Conservation (phyloP, 2,113 vertebrate species). For the Ptychochromis oligacanthus region DNA sequence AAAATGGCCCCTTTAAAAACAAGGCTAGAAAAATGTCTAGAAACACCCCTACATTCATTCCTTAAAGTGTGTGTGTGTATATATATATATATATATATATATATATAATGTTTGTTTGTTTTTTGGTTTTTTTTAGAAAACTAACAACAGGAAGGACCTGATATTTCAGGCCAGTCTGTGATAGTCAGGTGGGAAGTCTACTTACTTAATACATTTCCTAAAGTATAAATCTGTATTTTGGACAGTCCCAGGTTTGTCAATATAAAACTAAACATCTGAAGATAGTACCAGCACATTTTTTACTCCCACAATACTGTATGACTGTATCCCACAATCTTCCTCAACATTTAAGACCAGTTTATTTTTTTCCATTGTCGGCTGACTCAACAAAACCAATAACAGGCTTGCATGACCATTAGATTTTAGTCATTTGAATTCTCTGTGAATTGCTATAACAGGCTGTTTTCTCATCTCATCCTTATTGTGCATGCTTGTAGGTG, state of each 20-base stretch:
- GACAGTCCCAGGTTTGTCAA: background rate
- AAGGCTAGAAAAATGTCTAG: too few species aligned
- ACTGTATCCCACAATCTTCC: background rate
- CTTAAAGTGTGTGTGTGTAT: too few species aligned
- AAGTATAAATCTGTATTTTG: too few species aligned
- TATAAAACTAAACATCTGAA: background rate
- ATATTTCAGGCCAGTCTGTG: background rate
- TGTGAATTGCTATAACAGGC: background rate
- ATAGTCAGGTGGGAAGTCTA: background rate
- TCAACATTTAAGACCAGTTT: background rate
- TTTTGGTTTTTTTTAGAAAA: background rate
- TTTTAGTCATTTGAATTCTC: fast-evolving
- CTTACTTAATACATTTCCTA: too few species aligned
- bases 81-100: too few species aligned
- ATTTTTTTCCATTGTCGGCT: slow-evolving; percentile 8
- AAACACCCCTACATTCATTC: too few species aligned
- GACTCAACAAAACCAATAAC: background rate
- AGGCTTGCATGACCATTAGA: too few species aligned
- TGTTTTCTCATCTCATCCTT: fast-evolving
- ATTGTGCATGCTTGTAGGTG: fast-evolving
- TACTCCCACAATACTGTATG: background rate
- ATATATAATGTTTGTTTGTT: too few species aligned
- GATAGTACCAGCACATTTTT: background rate
- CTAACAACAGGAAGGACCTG: fast-evolving
- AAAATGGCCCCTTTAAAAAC: too few species aligned